Base-by-base conservation (phyloP, 1,140 invertebrate species). In the Rhopalosiphum maidis region DNA sequence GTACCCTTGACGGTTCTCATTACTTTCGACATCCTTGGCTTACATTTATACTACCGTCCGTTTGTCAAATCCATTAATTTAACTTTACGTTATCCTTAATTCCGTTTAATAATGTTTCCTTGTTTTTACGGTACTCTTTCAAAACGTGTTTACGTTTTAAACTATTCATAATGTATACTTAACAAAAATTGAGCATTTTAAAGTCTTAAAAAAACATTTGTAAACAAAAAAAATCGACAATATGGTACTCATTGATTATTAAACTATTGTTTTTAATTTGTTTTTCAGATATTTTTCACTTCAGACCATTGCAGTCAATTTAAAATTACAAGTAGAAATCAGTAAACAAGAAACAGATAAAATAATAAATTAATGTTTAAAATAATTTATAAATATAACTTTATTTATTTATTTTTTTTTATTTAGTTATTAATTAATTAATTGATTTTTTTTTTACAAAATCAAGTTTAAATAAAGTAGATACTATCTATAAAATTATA, bases 61-160 rank as follows among this genome's bases (percentile, higher is more conserved):
- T 91, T 91, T 68, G 90, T 41, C 54, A n/a, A 68, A 91, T 91
- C 43, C 54, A 91, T 91, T 68, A 68, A 91, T 91, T 91, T 91
- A 25, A 55, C 90, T 91, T 91, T 43, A 90, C 51, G 54, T 90
- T 90, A 90, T 55, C 48, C 55, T 87, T 48, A 87, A 87, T n/a
- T 87, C 30, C 86, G 30, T 48, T 87, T 87, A 48, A 48, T 87
- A 48, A 51, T 87, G 11, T 35, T 48, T n/a, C 21, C 30, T 48
- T 87, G 30, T 87, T 87, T 87, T 87, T 87, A 48, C 3, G 15
- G 48, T 41, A 51, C 30, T 48, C 7, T 15, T 87, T 48, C 46
- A 87, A 87, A 87, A 48, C 86, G 30, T 87, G 86, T 48, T 48
- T 87, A 48, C 48, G 30, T 87, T 87, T 51, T 87, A n/a, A 1